These are phyloP conservation scores for Troides helena DNA, from an alignment of 2,888 invertebrate genomes.

Conservation along the genomic window DNA sequence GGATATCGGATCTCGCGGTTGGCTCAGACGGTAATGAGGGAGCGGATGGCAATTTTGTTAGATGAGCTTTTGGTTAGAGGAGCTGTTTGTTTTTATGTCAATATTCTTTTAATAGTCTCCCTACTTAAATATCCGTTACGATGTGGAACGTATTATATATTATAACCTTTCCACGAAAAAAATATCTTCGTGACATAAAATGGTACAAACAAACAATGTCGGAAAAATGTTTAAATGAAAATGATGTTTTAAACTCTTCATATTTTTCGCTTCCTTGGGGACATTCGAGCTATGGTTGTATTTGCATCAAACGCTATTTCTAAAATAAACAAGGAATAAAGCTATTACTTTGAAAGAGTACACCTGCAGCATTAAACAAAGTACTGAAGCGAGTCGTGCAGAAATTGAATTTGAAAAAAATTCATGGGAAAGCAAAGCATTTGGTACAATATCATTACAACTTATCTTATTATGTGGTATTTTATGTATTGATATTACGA, in stretches of 20 bases:
- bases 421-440: slow-evolving; percentile 36
- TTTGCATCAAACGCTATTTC: slow-evolving; percentile 45
- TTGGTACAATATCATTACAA: slow-evolving; percentile 38
- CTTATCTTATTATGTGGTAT: slow-evolving; percentile 7
- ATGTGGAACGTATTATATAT: slow-evolving; percentile 9
- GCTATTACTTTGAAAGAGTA: slow-evolving; percentile 47
- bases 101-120: slow-evolving; percentile 67
- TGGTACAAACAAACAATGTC: slow-evolving; percentile 4
- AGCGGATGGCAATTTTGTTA: slow-evolving; percentile 76
- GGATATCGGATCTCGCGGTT: slow-evolving; percentile 76
- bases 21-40: slow-evolving; percentile 75
- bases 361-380: slow-evolving; percentile 51
- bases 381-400: slow-evolving; percentile 39
- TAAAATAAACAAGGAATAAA: slow-evolving; percentile 42
- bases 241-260: slow-evolving; percentile 16
- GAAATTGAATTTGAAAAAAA: slow-evolving; percentile 51
- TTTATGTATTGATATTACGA: background rate
- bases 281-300: slow-evolving; percentile 36
- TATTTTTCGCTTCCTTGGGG: slow-evolving; percentile 29
- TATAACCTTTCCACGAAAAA: background rate
- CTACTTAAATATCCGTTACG: slow-evolving; percentile 17
- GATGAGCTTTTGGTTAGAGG: slow-evolving; percentile 75
- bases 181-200: background rate
- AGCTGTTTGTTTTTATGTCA: slow-evolving; percentile 61
- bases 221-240: background rate